Evolutionary conservation across 2,113 vertebrate genomes (phyloP).

Genomic region (Neogale vison): DNA sequence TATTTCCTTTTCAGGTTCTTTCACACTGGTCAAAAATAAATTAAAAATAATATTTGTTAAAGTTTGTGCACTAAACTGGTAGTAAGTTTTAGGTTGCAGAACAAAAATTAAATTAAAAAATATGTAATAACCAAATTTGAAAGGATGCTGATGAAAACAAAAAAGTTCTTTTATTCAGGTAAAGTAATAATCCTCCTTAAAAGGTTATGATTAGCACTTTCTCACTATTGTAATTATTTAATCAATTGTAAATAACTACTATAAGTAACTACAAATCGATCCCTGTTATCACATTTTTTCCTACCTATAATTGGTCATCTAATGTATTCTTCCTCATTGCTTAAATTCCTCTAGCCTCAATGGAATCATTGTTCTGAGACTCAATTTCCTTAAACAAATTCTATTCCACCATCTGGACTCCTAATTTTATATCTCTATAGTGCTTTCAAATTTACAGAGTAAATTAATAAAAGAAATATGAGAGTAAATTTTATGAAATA

Average conservation of each 20-base stretch:
- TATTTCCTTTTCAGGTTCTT: constrained; percentile 9
- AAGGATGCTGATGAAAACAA: background rate
- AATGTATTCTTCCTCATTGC: background rate
- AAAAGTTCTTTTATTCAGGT: constrained; percentile 1
- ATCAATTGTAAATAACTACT: background rate
- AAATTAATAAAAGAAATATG: background rate
- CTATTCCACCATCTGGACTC: background rate
- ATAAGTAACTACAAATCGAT: background rate
- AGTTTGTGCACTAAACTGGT: background rate
- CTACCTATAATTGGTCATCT: background rate
- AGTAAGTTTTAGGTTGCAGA: background rate
- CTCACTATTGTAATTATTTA: background rate
- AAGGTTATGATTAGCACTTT: background rate
- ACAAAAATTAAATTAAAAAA: constrained; percentile 27
- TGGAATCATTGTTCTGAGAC: constrained; percentile 2
- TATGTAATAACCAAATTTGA: background rate
- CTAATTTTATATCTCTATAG: background rate
- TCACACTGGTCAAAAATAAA: background rate
- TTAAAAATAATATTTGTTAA: constrained; percentile 21
- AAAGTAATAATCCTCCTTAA: background rate
- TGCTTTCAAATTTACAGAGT: constrained; percentile 30
- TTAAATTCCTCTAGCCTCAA: background rate
- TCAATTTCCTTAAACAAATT: background rate
- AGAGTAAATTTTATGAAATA: background rate
- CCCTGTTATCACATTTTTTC: background rate